Base-by-base conservation (phyloP, 2,888 invertebrate species). In the Kuschelorhynchus macadamiae region DNA sequence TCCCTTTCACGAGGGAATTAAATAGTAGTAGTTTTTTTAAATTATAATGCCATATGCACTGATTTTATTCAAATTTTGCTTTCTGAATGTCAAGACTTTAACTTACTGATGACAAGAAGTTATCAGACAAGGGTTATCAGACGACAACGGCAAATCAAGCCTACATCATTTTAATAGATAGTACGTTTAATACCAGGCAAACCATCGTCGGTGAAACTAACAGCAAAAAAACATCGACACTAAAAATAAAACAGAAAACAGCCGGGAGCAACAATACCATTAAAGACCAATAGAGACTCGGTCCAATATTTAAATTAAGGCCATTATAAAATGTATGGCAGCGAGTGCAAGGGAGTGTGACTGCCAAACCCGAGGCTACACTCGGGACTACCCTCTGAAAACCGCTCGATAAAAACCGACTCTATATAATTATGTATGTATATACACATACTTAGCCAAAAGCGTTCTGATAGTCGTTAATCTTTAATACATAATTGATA, bases 401-500 rank as follows among this genome's bases (percentile, higher is more conserved):
- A 62, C 64, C 72, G 67, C 42, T 42, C 65, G 72, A 69, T 81
- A 82, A 82, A 83, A 82, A 81, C 80, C 78, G 78, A 78, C 77
- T 81, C 81, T 78, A 81, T 84, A 83, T 84, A 84, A 84, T 83
- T 84, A 83, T 81, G 82, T 82, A 83, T 83, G 83, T 82, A 83
- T 83, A 83, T 83, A 81, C 80, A 83, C 80, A 81, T 81, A 82
- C 83, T 83, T 83, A 83, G 83, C 83, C 84, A 83, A 82, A 82
- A 83, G 83, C 83, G 82, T 79, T 83, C 76, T 74, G 82, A 82
- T 80, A 80, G 81, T 79, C 83, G 83, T 83, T 84, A 83, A 84
- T 84, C 83, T 84, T 73, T 82, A 83, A 83, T 83, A 82, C 82
- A 82, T 84, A 84, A 84, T 84, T 84, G 84, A 83, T 84, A 82